Conservation (phyloP, 2,888 invertebrate species). For the Polydrusus pterygomalis region DNA sequence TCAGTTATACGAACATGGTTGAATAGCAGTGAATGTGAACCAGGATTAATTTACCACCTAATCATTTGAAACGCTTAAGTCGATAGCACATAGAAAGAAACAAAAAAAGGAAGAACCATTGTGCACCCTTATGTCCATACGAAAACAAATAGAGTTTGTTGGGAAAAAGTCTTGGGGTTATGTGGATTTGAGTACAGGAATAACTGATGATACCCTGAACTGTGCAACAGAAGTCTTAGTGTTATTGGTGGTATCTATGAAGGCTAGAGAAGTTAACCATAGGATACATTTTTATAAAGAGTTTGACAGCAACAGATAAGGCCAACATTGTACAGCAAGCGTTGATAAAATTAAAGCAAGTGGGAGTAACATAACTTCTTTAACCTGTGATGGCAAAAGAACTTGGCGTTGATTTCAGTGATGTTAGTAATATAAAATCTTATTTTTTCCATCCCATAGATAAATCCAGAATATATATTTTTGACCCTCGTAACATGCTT, state of each 20-base stretch:
- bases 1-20: slow-evolving; percentile 26
- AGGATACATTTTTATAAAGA: too few species aligned
- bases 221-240: slow-evolving; percentile 57
- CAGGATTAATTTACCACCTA: slow-evolving; percentile 31
- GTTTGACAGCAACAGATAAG: too few species aligned
- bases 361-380: too few species aligned
- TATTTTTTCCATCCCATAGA: background rate
- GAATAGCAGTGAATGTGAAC: slow-evolving; percentile 28
- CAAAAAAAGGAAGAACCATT: slow-evolving; percentile 12
- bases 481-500: slow-evolving; percentile 37
- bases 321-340: too few species aligned
- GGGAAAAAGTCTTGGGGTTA: slow-evolving; percentile 54
- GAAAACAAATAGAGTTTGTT: slow-evolving; percentile 55
- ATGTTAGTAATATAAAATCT: too few species aligned
- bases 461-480: background rate
- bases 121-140: slow-evolving; percentile 53
- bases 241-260: slow-evolving; percentile 57
- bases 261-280: too few species aligned
- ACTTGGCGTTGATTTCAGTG: too few species aligned
- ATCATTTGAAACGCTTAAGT: slow-evolving; percentile 23
- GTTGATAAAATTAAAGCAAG: too few species aligned
- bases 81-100: slow-evolving; percentile 1
- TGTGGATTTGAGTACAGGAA: slow-evolving; percentile 48
- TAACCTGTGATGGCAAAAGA: too few species aligned
- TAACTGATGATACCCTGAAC: slow-evolving; percentile 36